These are phyloP conservation scores for Eciton burchellii DNA, from an alignment of 1,140 invertebrate species.

Conservation along the genomic window DNA sequence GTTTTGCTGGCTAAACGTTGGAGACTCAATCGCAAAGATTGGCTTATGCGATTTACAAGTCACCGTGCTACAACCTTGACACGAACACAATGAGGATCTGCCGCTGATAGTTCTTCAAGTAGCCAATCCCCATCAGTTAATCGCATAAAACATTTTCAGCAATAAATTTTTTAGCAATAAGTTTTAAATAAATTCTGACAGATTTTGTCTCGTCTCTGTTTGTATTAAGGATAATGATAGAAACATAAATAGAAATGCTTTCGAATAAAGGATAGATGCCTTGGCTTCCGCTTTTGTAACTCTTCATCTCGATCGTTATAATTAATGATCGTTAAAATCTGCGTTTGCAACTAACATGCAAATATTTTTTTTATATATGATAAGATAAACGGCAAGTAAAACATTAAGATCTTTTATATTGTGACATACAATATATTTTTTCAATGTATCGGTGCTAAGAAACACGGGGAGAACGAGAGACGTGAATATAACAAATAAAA, in stretches of 20 bases:
- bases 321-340: neutral
- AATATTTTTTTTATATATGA: neutral
- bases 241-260: neutral
- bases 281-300: neutral
- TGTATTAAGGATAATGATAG: constrained; percentile 14
- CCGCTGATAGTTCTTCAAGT: too few species aligned
- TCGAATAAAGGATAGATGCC: neutral
- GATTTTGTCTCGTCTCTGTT: constrained; percentile 4
- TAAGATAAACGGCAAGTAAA: neutral
- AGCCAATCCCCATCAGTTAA: too few species aligned
- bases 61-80: too few species aligned
- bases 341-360: neutral
- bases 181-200: neutral
- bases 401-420: neutral
- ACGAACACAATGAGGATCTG: too few species aligned
- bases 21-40: too few species aligned
- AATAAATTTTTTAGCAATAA: neutral
- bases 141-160: neutral
- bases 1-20: too few species aligned
- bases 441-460: neutral
- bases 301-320: neutral
- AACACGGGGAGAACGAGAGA: too few species aligned
- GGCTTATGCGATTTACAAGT: too few species aligned
- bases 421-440: neutral
- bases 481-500: neutral